A percentile compares a stretch with the other conserved stretches of the same genome.
Evolutionary conservation across 2,797 vertebrate species (phyloP).

Genomic region (Bucorvus abyssinicus): DNA sequence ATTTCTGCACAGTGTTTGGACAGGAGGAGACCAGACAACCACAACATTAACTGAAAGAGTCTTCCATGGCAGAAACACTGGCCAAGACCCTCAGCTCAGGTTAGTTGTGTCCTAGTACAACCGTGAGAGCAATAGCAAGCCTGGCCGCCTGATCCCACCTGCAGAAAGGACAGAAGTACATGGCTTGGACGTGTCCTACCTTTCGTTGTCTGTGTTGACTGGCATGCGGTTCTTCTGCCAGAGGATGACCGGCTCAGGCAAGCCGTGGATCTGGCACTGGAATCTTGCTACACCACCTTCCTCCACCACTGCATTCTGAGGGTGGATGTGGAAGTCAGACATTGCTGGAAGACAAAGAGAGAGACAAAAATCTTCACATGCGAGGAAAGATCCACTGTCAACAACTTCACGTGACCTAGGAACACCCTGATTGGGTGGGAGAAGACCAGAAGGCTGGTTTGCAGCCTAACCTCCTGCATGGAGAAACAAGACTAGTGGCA

Average conservation of each 20-base stretch:
- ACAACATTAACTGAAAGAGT: neutral
- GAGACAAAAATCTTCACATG: neutral
- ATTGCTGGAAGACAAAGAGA: conserved; percentile 80
- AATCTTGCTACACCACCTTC: conserved; percentile 91
- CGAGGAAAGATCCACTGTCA: neutral
- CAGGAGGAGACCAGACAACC: neutral
- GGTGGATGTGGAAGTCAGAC: conserved; percentile 96
- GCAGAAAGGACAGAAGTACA: neutral
- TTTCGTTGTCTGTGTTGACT: conserved; percentile 86
- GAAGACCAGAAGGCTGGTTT: neutral
- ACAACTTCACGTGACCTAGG: neutral
- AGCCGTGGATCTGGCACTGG: conserved; percentile 96
- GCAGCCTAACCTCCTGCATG: neutral
- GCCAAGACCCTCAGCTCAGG: neutral
- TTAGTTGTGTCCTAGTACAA: rapidly evolving
- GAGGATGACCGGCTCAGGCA: conserved; percentile 93
- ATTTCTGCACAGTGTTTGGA: neutral
- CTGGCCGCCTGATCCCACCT: neutral
- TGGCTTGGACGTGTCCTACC: conserved; percentile 73
- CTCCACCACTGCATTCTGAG: conserved; percentile 87
- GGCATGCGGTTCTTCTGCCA: conserved; percentile 92
- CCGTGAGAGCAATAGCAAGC: neutral
- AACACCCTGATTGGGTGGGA: neutral
- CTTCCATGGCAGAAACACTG: neutral
- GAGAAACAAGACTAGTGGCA: neutral